Base-by-base conservation (phyloP, 2,888 invertebrate species). In the Cephus pygmeus region DNA sequence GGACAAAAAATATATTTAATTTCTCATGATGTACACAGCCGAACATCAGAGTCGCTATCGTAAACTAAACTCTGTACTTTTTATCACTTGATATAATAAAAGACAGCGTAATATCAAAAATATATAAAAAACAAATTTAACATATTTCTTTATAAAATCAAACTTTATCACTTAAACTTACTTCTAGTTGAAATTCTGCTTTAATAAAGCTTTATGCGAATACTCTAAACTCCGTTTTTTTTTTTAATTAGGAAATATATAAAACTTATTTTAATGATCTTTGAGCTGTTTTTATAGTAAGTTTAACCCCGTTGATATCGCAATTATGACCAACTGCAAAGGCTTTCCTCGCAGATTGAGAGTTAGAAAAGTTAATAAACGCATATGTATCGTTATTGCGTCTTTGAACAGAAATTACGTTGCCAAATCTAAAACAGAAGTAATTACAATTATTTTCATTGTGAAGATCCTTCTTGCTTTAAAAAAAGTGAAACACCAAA, bases 391-490 rank as follows among this genome's bases (percentile, higher is more conserved):
- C 31, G 9, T 71, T 71, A 31, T 12, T 31, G 4, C 34, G 15
- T 34, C 31, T 71, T 2, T 71, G 0, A 33, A 71, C 23, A 12
- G 71, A 71, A 71, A 71, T 15, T 31, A 71, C 12, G 12, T 71
- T 71, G 31, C 71, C 71, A 71, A 71, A 71, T 71, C 71, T 71
- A 34, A 71, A 71, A 71, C 31, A 71, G n/a, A 71, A 33, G 9
- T 33, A 71, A 71, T 31, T 34, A 9, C 23, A 56, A 23, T 56
- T 56, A 56, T 23, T 9, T 56, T 9, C 23, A 56, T 23, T 56
- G 2, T 56, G 56, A 56, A 31, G 23, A 71, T 71, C 6, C 31
- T 71, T 34, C 71, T 33, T 15, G 0, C 9, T 71, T 3, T 15
- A 71, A 11, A 12, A 12, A 33, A 12, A 34, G 23, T 31, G 12